phyloP scores from a whole-genome alignment of 2,888 invertebrate genomes.

The Calliopum simillimum region DNA sequence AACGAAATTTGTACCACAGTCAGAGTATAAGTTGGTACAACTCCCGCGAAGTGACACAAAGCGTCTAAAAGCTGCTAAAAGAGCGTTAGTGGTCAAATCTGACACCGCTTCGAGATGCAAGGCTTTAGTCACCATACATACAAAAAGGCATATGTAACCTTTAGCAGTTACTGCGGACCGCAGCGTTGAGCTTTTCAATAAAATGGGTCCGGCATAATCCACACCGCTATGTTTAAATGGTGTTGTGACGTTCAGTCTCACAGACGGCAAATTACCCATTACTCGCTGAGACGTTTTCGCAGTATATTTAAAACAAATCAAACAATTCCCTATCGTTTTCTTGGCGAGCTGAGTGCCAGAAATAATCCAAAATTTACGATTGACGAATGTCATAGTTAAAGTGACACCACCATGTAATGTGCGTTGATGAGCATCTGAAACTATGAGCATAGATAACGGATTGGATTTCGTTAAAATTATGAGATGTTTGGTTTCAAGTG shows the following conservation, averaged over 20 bases:
- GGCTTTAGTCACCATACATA: constrained; percentile 36
- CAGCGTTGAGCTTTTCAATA: constrained; percentile 25
- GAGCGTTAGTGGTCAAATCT: constrained; percentile 33
- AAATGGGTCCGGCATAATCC: constrained; percentile 43
- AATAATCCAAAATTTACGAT: constrained; percentile 33
- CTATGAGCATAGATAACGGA: too few relatives aligned
- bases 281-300: constrained; percentile 33
- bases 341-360: constrained; percentile 32
- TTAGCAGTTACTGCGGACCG: constrained; percentile 25
- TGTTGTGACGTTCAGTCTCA: constrained; percentile 6
- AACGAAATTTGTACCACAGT: constrained; percentile 45
- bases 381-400: background rate
- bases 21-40: constrained; percentile 38
- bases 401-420: constrained; percentile 25
- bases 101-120: constrained; percentile 37
- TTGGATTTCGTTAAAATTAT: too few relatives aligned
- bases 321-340: constrained; percentile 22
- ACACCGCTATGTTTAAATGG: constrained; percentile 44
- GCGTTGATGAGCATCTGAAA: constrained; percentile 17
- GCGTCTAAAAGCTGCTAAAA: constrained; percentile 37
- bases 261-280: constrained; percentile 45
- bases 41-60: constrained; percentile 37
- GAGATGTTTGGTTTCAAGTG: constrained; percentile 10
- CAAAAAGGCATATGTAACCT: too few relatives aligned
- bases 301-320: constrained; percentile 33